phyloP scores from a whole-genome alignment of 2,113 vertebrate species.

The Sander vitreus region DNA sequence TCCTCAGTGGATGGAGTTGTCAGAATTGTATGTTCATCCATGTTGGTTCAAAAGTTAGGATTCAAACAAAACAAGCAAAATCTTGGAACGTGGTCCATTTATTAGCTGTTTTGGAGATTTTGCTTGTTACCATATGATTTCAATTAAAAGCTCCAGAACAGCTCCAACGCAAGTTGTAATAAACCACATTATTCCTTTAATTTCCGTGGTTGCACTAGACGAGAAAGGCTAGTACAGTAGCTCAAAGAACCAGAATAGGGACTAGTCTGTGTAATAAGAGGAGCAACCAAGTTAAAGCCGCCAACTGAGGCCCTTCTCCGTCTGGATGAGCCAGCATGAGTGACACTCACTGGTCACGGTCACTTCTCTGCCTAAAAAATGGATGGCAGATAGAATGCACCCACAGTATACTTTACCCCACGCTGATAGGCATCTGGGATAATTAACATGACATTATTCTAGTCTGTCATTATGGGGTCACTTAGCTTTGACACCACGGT shows the following conservation, averaged over 20 bases:
- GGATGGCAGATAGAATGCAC: conserved; percentile 38
- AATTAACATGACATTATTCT: conserved; percentile 46
- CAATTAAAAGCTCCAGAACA: not conserved
- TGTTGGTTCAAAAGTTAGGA: not conserved
- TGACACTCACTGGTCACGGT: conserved; percentile 33
- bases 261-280: conserved; percentile 21
- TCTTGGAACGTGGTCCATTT: not conserved
- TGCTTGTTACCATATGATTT: not conserved
- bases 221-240: not conserved
- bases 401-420: conserved; percentile 31
- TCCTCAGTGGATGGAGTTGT: not conserved
- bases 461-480: conserved; percentile 27
- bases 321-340: conserved; percentile 37
- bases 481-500: not conserved
- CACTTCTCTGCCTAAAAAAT: conserved; percentile 47
- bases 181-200: conserved; percentile 7
- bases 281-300: conserved; percentile 11
- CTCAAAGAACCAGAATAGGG: not conserved
- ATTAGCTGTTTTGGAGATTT: not conserved
- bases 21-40: not conserved
- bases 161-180: not conserved
- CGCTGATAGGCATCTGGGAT: conserved; percentile 41
- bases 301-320: not conserved
- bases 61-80: not conserved
- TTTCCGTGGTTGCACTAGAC: not conserved